Conservation (phyloP, 2,888 invertebrate genomes). For the Eretmocerus hayati region DNA sequence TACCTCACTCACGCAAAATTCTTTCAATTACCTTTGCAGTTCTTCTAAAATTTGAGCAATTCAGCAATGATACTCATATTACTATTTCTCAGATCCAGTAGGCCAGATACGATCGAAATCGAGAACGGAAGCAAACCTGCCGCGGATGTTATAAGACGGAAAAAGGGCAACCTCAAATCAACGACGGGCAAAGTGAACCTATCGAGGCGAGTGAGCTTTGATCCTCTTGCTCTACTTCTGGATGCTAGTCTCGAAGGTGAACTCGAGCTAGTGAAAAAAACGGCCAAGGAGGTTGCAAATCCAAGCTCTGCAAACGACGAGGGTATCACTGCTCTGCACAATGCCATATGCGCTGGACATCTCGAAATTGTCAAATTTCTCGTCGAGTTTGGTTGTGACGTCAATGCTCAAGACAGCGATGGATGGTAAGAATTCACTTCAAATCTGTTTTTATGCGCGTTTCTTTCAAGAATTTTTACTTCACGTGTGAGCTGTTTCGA, state of each 20-base stretch:
- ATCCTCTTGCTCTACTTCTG: slow-evolving; percentile 89
- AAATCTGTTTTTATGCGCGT: neutral
- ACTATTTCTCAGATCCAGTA: too few relatives aligned
- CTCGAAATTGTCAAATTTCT: slow-evolving; percentile 96
- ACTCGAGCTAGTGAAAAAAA: slow-evolving; percentile 90
- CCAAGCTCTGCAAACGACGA: slow-evolving; percentile 98
- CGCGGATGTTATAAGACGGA: slow-evolving; percentile 61
- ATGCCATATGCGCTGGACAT: slow-evolving; percentile 99
- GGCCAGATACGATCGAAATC: slow-evolving; percentile 19
- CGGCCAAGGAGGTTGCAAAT: slow-evolving; percentile 88
- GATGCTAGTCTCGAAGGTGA: slow-evolving; percentile 98
- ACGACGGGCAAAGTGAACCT: slow-evolving; percentile 63
- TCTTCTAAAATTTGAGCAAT: too few relatives aligned
- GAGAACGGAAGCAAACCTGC: slow-evolving; percentile 21
- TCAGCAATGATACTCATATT: too few relatives aligned
- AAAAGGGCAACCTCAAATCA: slow-evolving; percentile 72
- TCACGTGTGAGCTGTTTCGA: neutral
- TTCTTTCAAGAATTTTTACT: neutral
- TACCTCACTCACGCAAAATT: too few relatives aligned
- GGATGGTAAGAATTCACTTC: slow-evolving; percentile 64
- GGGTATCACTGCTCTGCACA: slow-evolving; percentile 98
- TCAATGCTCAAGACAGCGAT: slow-evolving; percentile 97
- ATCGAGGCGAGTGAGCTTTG: slow-evolving; percentile 87
- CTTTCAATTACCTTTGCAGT: too few relatives aligned
- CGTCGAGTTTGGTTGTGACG: slow-evolving; percentile 96